Percentiles rank a stretch among this genome's conserved stretches.
Evolutionary conservation across 2,113 vertebrate species (phyloP).

Genomic region (Dolichotis patagonum): DNA sequence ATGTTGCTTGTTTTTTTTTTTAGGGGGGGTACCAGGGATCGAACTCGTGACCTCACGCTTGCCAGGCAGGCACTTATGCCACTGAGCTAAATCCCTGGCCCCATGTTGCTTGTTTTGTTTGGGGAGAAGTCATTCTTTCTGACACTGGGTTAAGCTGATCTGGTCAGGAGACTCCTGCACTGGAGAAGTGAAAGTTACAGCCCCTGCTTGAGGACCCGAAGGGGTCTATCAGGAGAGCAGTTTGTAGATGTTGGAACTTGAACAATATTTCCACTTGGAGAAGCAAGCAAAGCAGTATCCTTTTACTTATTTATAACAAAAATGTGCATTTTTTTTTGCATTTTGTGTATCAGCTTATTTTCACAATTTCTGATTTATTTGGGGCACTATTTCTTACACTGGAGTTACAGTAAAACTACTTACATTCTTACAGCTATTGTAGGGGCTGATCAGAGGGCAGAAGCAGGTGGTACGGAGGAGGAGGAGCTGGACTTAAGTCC

Average conservation of each 20-base stretch:
- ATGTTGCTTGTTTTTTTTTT: not conserved
- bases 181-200: not conserved
- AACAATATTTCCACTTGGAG: not conserved
- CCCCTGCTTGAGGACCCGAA: not conserved
- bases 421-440: not conserved
- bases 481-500: too few species aligned
- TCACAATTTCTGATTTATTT: not conserved
- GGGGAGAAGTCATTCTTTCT: not conserved
- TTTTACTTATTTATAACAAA: not conserved
- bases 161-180: not conserved
- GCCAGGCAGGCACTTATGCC: too few species aligned
- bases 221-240: not conserved
- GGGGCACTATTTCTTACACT: not conserved
- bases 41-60: too few species aligned
- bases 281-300: not conserved
- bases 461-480: not conserved
- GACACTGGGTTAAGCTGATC: not conserved
- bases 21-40: too few species aligned
- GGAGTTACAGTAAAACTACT: not conserved
- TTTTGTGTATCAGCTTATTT: not conserved
- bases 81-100: too few species aligned
- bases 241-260: not conserved
- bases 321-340: not conserved
- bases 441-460: not conserved
- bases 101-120: not conserved